Conservation (phyloP, 2,113 vertebrate species). For the Forbesichthys agassizii region DNA sequence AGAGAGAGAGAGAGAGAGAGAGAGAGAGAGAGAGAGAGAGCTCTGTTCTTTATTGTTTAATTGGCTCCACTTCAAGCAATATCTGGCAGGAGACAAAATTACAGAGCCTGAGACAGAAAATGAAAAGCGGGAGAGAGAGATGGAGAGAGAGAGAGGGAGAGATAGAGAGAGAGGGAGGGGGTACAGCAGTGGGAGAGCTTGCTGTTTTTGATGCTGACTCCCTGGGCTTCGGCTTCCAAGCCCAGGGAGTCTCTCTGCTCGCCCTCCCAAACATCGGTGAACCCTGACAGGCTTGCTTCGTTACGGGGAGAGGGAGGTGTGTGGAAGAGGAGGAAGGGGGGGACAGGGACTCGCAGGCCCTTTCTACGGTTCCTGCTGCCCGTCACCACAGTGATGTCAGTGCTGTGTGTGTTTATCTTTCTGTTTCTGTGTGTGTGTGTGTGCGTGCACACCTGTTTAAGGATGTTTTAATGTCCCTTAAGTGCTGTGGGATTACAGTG, state of each 20-base stretch:
- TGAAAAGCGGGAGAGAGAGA: conserved; percentile 31
- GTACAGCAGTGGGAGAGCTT: background rate
- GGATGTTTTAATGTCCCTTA: background rate
- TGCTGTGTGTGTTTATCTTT: background rate
- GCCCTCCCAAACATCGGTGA: background rate
- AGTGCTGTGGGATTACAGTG: background rate
- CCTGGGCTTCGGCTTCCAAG: too few species aligned
- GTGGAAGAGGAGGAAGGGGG: background rate
- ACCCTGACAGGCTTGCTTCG: background rate
- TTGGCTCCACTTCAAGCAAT: conserved; percentile 66
- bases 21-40: conserved; percentile 39
- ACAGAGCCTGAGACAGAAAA: conserved; percentile 49
- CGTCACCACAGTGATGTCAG: conserved; percentile 1
- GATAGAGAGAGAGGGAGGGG: conserved; percentile 37
- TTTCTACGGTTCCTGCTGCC: conserved; percentile 16
- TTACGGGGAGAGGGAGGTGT: conserved; percentile 29
- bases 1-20: background rate
- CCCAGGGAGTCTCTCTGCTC: too few species aligned
- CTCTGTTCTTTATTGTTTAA: conserved; percentile 70
- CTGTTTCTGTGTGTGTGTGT: background rate
- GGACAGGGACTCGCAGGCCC: conserved; percentile 18
- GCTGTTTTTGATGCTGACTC: too few species aligned
- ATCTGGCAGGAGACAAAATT: conserved; percentile 61
- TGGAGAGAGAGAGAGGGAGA: conserved; percentile 27
- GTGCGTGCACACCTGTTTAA: background rate